Percentiles rank a stretch among this genome's conserved stretches.
Conservation (phyloP, 2,113 vertebrate genomes). For the Nanorana parkeri region DNA sequence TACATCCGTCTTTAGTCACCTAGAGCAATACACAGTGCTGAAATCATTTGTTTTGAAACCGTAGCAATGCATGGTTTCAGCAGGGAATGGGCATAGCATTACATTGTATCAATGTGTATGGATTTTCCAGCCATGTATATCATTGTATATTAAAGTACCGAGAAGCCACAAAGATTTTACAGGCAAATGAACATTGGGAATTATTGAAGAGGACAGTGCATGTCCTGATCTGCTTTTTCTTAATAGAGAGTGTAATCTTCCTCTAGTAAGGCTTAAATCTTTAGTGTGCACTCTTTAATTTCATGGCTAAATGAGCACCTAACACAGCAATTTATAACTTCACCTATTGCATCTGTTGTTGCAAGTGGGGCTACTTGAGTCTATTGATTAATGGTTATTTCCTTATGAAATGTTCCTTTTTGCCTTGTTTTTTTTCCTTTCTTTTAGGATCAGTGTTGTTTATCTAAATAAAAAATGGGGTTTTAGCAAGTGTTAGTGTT, state of each 20-base stretch:
- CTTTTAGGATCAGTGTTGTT: not conserved
- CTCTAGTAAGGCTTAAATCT: slow-evolving; percentile 7
- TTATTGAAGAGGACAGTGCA: slow-evolving; percentile 25
- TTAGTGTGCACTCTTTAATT: slow-evolving; percentile 52
- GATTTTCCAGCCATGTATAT: not conserved
- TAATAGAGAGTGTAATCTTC: slow-evolving; percentile 49
- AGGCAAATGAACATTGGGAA: slow-evolving; percentile 44
- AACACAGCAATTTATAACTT: slow-evolving; percentile 35
- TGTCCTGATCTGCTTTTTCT: slow-evolving; percentile 42
- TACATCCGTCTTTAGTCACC: not conserved
- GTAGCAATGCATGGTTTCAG: not conserved
- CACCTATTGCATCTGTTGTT: slow-evolving; percentile 38
- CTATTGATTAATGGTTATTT: not conserved
- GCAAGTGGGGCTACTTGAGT: slow-evolving; percentile 8
- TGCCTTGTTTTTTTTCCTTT: not conserved
- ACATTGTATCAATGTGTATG: slow-evolving; percentile 13
- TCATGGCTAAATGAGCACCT: slow-evolving; percentile 24
- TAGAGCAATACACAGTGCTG: not conserved
- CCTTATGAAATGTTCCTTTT: not conserved
- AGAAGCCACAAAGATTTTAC: slow-evolving; percentile 18
- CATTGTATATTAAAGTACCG: slow-evolving; percentile 6
- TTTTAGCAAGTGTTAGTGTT: too few species aligned
- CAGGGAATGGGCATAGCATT: not conserved
- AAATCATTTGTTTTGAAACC: not conserved
- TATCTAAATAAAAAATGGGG: too few species aligned